Conservation (phyloP, 2,797 vertebrate species). For the Centropyge bicolor region DNA sequence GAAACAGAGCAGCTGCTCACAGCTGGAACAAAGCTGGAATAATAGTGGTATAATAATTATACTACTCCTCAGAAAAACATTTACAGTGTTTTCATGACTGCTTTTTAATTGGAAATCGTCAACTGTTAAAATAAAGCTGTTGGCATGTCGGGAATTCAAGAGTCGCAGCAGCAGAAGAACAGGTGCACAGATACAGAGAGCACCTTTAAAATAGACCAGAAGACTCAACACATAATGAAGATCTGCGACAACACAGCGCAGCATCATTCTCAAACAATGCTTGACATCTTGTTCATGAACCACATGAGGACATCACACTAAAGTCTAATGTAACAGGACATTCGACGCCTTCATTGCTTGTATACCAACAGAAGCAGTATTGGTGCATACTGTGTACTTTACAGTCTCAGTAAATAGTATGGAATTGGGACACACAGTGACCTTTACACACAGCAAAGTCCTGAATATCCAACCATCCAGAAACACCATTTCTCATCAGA, state of each 20-base stretch:
- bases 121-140: no score
- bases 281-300: background rate
- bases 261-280: background rate
- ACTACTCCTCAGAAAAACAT: background rate
- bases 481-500: slow-evolving; percentile 32
- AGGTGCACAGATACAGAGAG: no score
- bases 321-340: background rate
- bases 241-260: no score
- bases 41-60: background rate
- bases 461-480: slow-evolving; percentile 18
- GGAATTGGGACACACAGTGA: background rate
- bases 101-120: background rate
- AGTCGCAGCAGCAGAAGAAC: no score
- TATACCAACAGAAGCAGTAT: background rate
- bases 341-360: background rate
- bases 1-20: slow-evolving; percentile 30
- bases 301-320: background rate
- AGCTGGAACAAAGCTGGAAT: background rate
- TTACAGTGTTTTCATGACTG: background rate
- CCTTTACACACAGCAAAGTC: slow-evolving; percentile 18
- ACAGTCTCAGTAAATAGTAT: background rate
- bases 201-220: no score
- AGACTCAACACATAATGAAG: no score
- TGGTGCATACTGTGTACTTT: background rate
- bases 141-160: no score